Evolutionary conservation across 2,797 vertebrate species (phyloP).

Genomic region (Lacerta bilineata): DNA sequence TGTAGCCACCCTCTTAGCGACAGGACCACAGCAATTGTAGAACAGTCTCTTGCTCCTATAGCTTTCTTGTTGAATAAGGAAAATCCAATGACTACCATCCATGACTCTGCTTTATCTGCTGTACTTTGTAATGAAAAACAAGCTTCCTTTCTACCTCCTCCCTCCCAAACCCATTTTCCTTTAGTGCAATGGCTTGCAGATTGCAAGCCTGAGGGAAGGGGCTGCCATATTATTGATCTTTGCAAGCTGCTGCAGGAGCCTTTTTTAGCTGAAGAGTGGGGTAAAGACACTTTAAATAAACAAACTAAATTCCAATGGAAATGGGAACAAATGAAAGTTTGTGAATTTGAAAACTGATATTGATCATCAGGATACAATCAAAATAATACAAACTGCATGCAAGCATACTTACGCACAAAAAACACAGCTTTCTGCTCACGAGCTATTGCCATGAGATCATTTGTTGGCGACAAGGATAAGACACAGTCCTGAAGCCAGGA

Average conservation of each 20-base stretch:
- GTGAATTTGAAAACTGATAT: background rate
- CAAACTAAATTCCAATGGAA: background rate
- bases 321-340: background rate
- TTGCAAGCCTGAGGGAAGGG: background rate
- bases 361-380: background rate
- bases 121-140: background rate
- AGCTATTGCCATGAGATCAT: slow-evolving; percentile 94
- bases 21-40: background rate
- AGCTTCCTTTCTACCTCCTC: background rate
- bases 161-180: background rate
- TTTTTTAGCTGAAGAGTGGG: background rate
- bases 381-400: slow-evolving; percentile 11
- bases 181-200: background rate
- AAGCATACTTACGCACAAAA: slow-evolving; percentile 86
- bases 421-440: slow-evolving; percentile 93
- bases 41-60: background rate
- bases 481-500: slow-evolving; percentile 95
- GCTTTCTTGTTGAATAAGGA: background rate
- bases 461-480: slow-evolving; percentile 93
- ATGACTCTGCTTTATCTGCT: background rate
- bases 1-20: background rate
- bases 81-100: background rate
- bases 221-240: background rate
- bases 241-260: background rate
- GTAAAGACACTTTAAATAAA: background rate